Base-by-base conservation (phyloP, 92 coral and sea anemone genomes). In the Siderastrea radians region DNA sequence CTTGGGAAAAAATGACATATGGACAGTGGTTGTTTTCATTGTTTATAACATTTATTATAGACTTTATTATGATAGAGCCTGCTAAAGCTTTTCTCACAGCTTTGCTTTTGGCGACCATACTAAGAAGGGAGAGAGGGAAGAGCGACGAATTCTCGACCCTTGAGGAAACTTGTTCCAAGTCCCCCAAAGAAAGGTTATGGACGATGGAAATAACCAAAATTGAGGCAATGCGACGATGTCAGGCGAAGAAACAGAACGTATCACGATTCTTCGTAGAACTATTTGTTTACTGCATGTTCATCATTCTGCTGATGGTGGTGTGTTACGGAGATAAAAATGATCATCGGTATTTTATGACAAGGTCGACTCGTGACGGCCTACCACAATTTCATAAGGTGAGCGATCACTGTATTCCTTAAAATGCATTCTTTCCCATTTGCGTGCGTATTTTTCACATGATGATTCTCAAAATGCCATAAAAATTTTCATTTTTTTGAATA, bases 21-120 rank as follows among this genome's bases (percentile, higher is more conserved):
- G 90, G 93, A 17, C 96, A 93, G 44, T 95, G 98, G 98, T 86
- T 95, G 7, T 83, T 96, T 5, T 95, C 98, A 15, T 90, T 93
- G 87, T 75, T 95, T 11, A 84, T 95, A 47, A 90, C 98, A 4
- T 90, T 95, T 74, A 58, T 87, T 1, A 83, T 93, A 76, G 98
- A 95, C 54, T 53, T 93, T 17, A 73, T 82, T 49, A 84, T 90
- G 8, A 77, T 87, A 51, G 96, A 95, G 72, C 98, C 98, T 10
- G 79, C 80, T n/a, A 95, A 93, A 61, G 96, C 94, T 4, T 91
- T 84, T 49, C 52, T 94, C 12, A 43, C 87, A 12, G 96, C 99
- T 3, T 17, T 94, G 16, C 72, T 94, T 15, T 77, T 94, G 77
- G 92, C 93, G 38, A 60, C 74, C 75, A 75, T 88, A 16, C 7